Evolutionary conservation across 2,113 vertebrate genomes (phyloP).

Genomic region (Laticauda colubrina): DNA sequence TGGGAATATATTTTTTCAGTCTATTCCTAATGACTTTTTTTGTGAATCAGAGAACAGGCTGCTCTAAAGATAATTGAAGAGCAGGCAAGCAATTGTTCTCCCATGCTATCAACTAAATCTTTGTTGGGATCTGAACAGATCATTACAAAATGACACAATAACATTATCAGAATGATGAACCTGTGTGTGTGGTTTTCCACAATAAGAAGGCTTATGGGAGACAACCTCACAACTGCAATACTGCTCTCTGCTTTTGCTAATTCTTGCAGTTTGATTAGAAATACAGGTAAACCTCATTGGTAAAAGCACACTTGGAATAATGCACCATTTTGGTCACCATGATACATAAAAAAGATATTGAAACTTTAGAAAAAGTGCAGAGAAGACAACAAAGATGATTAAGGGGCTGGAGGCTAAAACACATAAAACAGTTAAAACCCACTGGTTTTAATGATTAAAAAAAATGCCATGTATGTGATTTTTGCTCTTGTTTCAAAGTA

Average conservation of each 20-base stretch:
- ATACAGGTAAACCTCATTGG: background rate
- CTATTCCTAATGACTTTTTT: background rate
- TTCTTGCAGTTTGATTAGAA: background rate
- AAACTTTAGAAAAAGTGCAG: background rate
- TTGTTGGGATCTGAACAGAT: background rate
- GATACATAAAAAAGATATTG: background rate
- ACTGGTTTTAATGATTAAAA: background rate
- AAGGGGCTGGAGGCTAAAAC: background rate
- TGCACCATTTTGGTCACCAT: background rate
- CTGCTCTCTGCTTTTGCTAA: background rate
- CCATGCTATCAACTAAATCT: background rate
- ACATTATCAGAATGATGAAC: background rate
- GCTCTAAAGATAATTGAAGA: background rate
- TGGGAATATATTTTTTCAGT: background rate
- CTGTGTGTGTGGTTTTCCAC: background rate
- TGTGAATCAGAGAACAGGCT: background rate
- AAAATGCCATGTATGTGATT: background rate
- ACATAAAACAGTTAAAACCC: background rate
- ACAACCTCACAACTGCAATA: background rate
- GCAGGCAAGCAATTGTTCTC: background rate
- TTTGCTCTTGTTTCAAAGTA: background rate
- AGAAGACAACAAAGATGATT: background rate
- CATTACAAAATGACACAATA: background rate
- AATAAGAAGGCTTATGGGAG: background rate
- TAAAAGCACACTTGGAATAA: background rate